Evolutionary conservation across 2,797 vertebrate species (phyloP).

Genomic region (Aeoliscus strigatus): DNA sequence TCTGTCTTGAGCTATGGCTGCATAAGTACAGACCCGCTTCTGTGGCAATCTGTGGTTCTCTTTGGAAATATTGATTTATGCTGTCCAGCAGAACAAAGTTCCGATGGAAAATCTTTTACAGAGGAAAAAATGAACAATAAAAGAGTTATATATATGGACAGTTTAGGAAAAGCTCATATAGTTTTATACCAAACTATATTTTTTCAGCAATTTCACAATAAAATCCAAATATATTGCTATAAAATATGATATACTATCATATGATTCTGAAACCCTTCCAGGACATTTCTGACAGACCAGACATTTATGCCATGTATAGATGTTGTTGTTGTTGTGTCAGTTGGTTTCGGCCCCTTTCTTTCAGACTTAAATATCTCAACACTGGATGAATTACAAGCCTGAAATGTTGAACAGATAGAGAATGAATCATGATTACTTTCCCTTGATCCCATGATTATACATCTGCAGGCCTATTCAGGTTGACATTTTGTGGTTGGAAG

Average conservation of each 20-base stretch:
- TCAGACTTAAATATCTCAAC: constrained; percentile 6
- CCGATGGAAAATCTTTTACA: constrained; percentile 27
- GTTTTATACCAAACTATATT: constrained; percentile 37
- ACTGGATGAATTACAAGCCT: neutral
- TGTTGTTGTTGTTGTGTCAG: neutral
- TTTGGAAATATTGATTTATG: constrained; percentile 60
- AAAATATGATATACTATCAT: constrained; percentile 21
- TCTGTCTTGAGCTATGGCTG: constrained; percentile 46
- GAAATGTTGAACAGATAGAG: constrained; percentile 1
- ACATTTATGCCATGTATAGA: neutral
- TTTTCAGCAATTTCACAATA: constrained; percentile 28
- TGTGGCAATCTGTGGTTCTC: constrained; percentile 47
- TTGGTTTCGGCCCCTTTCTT: constrained; percentile 1
- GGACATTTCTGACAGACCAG: constrained; percentile 9
- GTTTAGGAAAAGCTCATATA: constrained; percentile 33
- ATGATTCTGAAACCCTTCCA: constrained; percentile 8
- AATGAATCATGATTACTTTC: neutral
- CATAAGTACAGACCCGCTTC: constrained; percentile 56
- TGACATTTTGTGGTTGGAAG: neutral
- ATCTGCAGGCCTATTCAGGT: neutral
- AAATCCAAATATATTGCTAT: constrained; percentile 29
- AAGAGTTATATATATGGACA: constrained; percentile 26
- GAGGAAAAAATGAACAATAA: constrained; percentile 19
- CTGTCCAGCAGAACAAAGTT: constrained; percentile 45
- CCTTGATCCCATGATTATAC: no score